Evolutionary conservation across 1,140 invertebrate species (phyloP).

Genomic region (Dufourea novaeangliae): DNA sequence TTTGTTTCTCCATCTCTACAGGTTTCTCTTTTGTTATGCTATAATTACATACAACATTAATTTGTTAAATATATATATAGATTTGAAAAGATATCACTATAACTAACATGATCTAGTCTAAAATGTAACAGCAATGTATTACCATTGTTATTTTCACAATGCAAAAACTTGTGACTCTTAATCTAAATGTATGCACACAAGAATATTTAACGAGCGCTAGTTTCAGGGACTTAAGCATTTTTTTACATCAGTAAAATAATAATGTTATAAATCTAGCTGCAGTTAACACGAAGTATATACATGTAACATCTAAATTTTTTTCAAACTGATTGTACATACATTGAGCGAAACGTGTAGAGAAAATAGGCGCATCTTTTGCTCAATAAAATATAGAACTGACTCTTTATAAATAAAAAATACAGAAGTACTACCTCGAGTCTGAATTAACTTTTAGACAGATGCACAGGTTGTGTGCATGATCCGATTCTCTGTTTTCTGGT

Average conservation of each 20-base stretch:
- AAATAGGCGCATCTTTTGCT: neutral
- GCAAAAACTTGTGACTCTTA: neutral
- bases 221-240: neutral
- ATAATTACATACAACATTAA: slow-evolving; percentile 2
- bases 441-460: slow-evolving; percentile 33
- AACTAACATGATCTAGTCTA: neutral
- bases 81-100: neutral
- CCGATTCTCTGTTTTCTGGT: slow-evolving; percentile 58
- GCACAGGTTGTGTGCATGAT: slow-evolving; percentile 47
- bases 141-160: neutral
- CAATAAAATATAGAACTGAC: neutral
- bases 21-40: slow-evolving; percentile 11
- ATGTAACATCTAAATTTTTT: neutral
- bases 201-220: neutral
- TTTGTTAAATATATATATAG: neutral
- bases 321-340: neutral
- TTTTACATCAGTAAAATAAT: neutral
- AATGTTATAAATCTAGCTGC: neutral
- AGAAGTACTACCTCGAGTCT: slow-evolving; percentile 10
- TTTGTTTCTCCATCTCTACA: slow-evolving; percentile 21
- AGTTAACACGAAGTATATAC: neutral
- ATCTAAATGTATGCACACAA: slow-evolving; percentile 15
- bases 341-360: neutral
- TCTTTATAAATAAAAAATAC: neutral
- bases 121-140: neutral